Conservation (phyloP, 1,140 invertebrate species). For the Bombus waltoni region DNA sequence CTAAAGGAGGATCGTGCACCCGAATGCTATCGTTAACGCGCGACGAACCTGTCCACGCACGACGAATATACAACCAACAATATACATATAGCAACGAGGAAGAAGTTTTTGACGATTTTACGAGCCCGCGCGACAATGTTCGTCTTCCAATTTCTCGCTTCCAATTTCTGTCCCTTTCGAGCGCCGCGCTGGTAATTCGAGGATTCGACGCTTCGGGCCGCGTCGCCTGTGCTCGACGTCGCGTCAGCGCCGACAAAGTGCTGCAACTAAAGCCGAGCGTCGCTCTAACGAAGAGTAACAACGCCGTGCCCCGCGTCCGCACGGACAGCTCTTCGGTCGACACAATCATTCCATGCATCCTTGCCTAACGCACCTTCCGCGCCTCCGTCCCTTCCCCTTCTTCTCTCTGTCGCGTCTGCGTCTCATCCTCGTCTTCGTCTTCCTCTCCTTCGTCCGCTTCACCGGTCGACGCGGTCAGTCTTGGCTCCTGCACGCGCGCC, state of each 20-base stretch:
- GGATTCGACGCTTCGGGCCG: background rate
- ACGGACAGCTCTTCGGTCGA: background rate
- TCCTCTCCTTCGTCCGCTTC: too few relatives aligned
- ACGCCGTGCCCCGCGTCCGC: background rate
- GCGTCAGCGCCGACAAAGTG: background rate
- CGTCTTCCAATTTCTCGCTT: too few relatives aligned
- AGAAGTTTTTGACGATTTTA: slow-evolving; percentile 36
- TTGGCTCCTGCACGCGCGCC: background rate
- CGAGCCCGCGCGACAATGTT: too few relatives aligned
- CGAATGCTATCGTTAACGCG: slow-evolving; percentile 3
- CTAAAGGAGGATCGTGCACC: background rate
- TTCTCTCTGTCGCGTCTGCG: background rate
- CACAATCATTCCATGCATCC: background rate
- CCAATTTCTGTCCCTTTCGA: too few relatives aligned
- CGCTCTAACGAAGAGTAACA: slow-evolving; percentile 17
- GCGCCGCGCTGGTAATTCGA: background rate
- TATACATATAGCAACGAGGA: slow-evolving; percentile 27
- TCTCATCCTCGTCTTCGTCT: background rate
- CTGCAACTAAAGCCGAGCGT: slow-evolving; percentile 15
- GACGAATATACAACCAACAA: slow-evolving; percentile 48
- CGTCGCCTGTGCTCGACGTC: background rate
- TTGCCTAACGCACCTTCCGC: background rate
- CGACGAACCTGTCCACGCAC: slow-evolving; percentile 28
- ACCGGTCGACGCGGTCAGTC: slow-evolving; percentile 10
- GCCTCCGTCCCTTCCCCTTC: background rate